These are phyloP conservation scores for Tiliacea citrago DNA, from an alignment of 2,888 invertebrate genomes.

Conservation along the genomic window DNA sequence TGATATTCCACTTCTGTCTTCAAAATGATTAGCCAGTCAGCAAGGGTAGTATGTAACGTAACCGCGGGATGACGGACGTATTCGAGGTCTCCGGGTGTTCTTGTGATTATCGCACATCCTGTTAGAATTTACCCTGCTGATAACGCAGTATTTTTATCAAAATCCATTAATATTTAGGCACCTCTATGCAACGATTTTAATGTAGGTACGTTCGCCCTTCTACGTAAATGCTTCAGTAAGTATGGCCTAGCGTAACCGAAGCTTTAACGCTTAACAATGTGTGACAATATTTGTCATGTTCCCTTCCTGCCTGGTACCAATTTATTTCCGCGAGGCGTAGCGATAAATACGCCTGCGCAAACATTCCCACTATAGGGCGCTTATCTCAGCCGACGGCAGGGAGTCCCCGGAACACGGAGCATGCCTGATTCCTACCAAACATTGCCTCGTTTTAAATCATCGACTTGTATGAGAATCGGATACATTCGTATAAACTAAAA, in stretches of 20 bases:
- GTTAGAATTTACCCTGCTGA: neutral
- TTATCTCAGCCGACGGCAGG: slow-evolving; percentile 79
- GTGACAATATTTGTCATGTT: slow-evolving; percentile 86
- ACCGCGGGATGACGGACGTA: too few species aligned
- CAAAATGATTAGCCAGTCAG: neutral
- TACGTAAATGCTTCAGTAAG: slow-evolving; percentile 6
- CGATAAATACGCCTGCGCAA: slow-evolving; percentile 86
- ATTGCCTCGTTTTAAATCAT: slow-evolving; percentile 32
- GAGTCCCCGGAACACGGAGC: slow-evolving; percentile 75
- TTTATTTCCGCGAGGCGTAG: slow-evolving; percentile 86
- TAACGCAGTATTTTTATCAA: neutral
- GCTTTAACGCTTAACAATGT: slow-evolving; percentile 60
- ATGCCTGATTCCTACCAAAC: slow-evolving; percentile 57
- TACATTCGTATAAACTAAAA: slow-evolving; percentile 46
- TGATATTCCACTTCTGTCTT: neutral
- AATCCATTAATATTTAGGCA: neutral
- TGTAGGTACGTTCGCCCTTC: neutral
- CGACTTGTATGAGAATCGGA: slow-evolving; percentile 39
- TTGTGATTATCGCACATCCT: neutral
- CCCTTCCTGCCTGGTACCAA: slow-evolving; percentile 86
- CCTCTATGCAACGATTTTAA: neutral
- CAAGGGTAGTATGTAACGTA: neutral
- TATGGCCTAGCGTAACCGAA: neutral
- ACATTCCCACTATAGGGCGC: slow-evolving; percentile 82
- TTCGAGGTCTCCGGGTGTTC: neutral